phyloP scores from a whole-genome alignment of 2,113 vertebrate species.

The Mirounga angustirostris region DNA sequence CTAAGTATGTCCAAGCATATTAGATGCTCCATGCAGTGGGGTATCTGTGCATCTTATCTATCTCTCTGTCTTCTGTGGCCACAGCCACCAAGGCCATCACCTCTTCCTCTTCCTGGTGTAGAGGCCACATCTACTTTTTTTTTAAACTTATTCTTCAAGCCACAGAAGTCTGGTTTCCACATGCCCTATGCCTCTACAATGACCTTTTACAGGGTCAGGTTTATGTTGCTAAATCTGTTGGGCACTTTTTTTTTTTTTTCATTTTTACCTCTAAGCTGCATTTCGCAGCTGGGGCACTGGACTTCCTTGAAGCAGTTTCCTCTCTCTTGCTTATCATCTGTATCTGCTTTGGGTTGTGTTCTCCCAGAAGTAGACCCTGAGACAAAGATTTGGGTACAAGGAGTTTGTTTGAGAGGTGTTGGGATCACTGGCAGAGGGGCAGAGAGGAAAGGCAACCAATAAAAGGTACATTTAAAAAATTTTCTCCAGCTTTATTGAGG shows the following conservation, averaged over 20 bases:
- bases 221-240: slow-evolving; percentile 4
- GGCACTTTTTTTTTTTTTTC: not conserved
- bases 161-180: not conserved
- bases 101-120: not conserved
- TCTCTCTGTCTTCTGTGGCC: not conserved
- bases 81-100: not conserved
- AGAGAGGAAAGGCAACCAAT: not conserved
- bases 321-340: not conserved
- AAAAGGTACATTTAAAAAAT: not conserved
- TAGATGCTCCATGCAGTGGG: not conserved
- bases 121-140: not conserved
- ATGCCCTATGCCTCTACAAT: not conserved
- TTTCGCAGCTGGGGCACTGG: not conserved
- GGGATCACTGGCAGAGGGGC: not conserved
- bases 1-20: not conserved
- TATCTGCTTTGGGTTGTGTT: not conserved
- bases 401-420: not conserved
- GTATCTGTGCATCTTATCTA: not conserved
- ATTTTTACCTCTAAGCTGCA: not conserved
- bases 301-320: not conserved
- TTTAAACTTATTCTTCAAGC: not conserved
- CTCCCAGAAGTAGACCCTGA: not conserved
- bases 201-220: not conserved
- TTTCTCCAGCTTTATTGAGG: not conserved
- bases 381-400: not conserved